phyloP scores from a whole-genome alignment of 2,888 invertebrate genomes.

The Venusia cambrica region DNA sequence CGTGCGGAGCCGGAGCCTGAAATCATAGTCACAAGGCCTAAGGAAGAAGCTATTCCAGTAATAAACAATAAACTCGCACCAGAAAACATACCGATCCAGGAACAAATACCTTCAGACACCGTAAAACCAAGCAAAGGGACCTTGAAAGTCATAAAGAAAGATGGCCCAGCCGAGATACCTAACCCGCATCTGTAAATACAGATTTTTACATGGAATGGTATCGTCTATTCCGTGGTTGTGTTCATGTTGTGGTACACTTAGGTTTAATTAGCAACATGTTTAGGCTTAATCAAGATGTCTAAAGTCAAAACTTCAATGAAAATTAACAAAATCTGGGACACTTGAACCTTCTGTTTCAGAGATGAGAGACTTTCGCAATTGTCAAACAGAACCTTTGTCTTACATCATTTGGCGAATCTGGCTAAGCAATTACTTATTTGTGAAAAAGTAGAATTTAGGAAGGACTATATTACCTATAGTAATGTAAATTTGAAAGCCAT shows the following conservation, averaged over 20 bases:
- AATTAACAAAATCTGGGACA: no score
- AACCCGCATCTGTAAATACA: slow-evolving; percentile 49
- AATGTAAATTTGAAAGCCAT: slow-evolving; percentile 6
- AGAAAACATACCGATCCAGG: slow-evolving; percentile 72
- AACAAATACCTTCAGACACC: slow-evolving; percentile 78
- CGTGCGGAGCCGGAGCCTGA: slow-evolving; percentile 24
- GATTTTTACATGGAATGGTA: slow-evolving; percentile 8
- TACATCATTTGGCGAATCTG: no score
- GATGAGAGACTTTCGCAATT: no score
- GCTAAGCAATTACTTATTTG: no score
- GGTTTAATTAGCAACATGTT: slow-evolving; percentile 23
- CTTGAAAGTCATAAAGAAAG: slow-evolving; percentile 82
- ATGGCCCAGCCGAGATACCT: slow-evolving; percentile 75
- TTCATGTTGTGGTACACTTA: slow-evolving; percentile 31
- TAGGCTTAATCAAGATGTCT: no score
- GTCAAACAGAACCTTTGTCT: no score
- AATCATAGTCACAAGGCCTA: slow-evolving; percentile 22
- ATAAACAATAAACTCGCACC: slow-evolving; percentile 33
- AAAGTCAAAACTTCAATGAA: no score
- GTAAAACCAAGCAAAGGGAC: slow-evolving; percentile 75
- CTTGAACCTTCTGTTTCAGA: no score
- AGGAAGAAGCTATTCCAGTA: slow-evolving; percentile 19
- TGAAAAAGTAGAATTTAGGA: slow-evolving; percentile 2
- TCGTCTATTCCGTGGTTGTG: slow-evolving; percentile 21
- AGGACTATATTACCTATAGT: background rate